A percentile compares a stretch with the other conserved stretches of the same genome.
phyloP scores from a whole-genome alignment of 2,797 vertebrate species.

The Sandelia bainsii region DNA sequence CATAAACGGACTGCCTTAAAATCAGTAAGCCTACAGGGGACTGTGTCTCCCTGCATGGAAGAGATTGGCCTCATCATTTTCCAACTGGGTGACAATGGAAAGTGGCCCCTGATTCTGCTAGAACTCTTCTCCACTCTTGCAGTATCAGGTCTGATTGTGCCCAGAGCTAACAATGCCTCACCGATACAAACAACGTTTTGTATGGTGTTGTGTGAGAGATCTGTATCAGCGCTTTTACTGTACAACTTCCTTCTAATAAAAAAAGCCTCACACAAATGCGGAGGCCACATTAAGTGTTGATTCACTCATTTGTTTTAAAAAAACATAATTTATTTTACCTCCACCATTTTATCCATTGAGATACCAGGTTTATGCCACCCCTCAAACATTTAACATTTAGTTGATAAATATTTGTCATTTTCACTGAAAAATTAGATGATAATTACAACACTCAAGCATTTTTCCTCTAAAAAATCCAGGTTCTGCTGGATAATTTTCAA shows the following conservation, averaged over 20 bases:
- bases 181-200: conserved; percentile 23
- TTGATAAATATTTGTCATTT: neutral
- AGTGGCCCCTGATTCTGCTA: conserved; percentile 62
- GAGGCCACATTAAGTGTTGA: conserved; percentile 20
- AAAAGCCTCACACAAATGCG: conserved; percentile 10
- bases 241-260: conserved; percentile 17
- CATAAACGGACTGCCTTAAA: conserved; percentile 62
- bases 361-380: neutral
- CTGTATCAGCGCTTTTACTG: conserved; percentile 26
- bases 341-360: neutral
- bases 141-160: conserved; percentile 51
- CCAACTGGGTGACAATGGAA: conserved; percentile 66
- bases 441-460: neutral
- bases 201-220: conserved; percentile 11
- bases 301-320: neutral
- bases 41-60: conserved; percentile 64
- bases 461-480: neutral
- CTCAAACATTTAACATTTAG: no score
- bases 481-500: neutral
- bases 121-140: conserved; percentile 37
- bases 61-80: conserved; percentile 76
- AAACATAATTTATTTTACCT: neutral
- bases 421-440: neutral
- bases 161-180: conserved; percentile 27
- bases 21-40: conserved; percentile 71